phyloP scores from a whole-genome alignment of 2,113 vertebrate species.

The Pomatorhinus ruficollis region DNA sequence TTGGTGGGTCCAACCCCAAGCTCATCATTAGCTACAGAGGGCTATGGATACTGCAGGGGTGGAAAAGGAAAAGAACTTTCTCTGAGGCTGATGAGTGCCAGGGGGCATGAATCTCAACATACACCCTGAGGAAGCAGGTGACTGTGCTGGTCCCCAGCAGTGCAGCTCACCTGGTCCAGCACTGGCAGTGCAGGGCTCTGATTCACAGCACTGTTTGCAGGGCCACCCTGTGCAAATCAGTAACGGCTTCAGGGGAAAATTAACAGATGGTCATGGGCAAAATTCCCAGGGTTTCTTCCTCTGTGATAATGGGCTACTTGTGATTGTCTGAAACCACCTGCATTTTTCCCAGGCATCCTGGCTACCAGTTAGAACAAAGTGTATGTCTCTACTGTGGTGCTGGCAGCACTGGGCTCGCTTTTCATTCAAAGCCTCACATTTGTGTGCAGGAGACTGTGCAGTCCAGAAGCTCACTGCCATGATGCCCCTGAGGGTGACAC shows the following conservation, averaged over 20 bases:
- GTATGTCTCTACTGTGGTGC: not conserved
- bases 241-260: not conserved
- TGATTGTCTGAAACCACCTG: slow-evolving; percentile 9
- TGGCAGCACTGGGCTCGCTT: not conserved
- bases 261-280: not conserved
- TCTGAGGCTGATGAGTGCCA: not conserved
- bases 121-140: not conserved
- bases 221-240: not conserved
- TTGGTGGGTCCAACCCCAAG: not conserved
- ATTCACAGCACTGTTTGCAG: not conserved
- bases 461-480: not conserved
- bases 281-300: not conserved
- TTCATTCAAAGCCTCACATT: not conserved
- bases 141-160: not conserved
- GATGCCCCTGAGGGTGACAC: not conserved
- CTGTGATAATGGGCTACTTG: not conserved
- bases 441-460: not conserved
- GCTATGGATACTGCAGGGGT: not conserved
- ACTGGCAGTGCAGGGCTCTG: not conserved
- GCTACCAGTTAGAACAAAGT: not conserved
- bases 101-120: not conserved
- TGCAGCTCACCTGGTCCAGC: not conserved
- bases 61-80: not conserved
- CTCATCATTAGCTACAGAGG: not conserved
- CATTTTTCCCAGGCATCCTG: slow-evolving; percentile 18